A percentile compares a stretch with the other conserved stretches of the same genome.
phyloP scores from a whole-genome alignment of 2,113 vertebrate species.

The Myiozetetes cayanensis region DNA sequence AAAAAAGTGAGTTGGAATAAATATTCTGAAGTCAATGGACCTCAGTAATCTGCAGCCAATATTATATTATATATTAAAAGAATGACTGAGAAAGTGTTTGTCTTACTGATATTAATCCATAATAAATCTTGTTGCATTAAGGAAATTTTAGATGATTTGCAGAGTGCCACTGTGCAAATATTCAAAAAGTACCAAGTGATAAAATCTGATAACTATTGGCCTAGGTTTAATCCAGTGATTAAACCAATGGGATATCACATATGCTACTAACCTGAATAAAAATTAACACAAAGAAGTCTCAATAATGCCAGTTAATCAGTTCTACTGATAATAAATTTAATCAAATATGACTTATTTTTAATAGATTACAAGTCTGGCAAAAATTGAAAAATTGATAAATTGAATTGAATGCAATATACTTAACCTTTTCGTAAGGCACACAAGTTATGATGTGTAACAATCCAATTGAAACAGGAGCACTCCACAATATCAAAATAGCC shows the following conservation, averaged over 20 bases:
- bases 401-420: not conserved
- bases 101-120: not conserved
- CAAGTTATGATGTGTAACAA: not conserved
- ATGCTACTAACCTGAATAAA: not conserved
- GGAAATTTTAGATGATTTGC: constrained; percentile 26
- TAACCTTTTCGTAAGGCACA: not conserved
- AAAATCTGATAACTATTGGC: constrained; percentile 21
- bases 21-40: not conserved
- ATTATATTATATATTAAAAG: not conserved
- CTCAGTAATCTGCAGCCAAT: not conserved
- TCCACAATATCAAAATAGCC: not conserved
- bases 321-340: constrained; percentile 11
- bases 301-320: not conserved
- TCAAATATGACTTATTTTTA: not conserved
- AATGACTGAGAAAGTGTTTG: not conserved
- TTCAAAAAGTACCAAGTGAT: constrained; percentile 17
- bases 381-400: constrained; percentile 5
- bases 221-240: constrained; percentile 39
- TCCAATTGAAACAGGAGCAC: not conserved
- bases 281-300: not conserved
- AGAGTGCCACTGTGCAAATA: constrained; percentile 36
- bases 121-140: constrained; percentile 29
- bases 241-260: constrained; percentile 19
- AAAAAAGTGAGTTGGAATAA: not conserved
- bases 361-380: not conserved